Evolutionary conservation across 2,888 invertebrate species (phyloP).

Genomic region (Agrotis clavis): DNA sequence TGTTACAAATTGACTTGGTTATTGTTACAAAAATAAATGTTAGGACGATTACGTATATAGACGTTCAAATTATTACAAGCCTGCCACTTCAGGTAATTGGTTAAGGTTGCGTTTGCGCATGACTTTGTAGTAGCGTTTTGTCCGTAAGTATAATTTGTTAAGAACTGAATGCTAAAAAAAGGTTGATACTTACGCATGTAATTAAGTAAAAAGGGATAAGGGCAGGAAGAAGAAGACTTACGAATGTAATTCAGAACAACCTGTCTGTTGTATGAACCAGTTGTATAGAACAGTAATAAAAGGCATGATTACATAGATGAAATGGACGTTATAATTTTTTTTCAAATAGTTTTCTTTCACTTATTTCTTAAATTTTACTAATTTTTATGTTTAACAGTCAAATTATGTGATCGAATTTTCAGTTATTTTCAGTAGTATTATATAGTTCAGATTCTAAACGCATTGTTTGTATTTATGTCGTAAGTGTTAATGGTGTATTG

Average conservation of each 20-base stretch:
- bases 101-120: slow-evolving; percentile 8
- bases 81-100: not conserved
- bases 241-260: slow-evolving; percentile 45
- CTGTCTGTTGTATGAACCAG: slow-evolving; percentile 24
- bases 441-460: not conserved
- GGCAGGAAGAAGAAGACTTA: too few species aligned
- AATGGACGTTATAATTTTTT: slow-evolving; percentile 8
- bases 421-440: too few species aligned
- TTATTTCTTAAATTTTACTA: too few species aligned
- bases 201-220: too few species aligned
- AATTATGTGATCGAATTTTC: not conserved
- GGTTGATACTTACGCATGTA: slow-evolving; percentile 22
- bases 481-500: too few species aligned
- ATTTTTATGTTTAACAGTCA: not conserved
- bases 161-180: slow-evolving; percentile 37
- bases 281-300: slow-evolving; percentile 15
- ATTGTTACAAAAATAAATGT: not conserved
- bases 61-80: not conserved
- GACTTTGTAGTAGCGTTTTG: not conserved
- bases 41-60: not conserved
- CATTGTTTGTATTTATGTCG: not conserved
- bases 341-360: too few species aligned
- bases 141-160: slow-evolving; percentile 27
- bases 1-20: too few species aligned
- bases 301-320: slow-evolving; percentile 5